Evolutionary conservation across 2,888 invertebrate genomes (phyloP).

Genomic region (Drosophila demipolita): DNA sequence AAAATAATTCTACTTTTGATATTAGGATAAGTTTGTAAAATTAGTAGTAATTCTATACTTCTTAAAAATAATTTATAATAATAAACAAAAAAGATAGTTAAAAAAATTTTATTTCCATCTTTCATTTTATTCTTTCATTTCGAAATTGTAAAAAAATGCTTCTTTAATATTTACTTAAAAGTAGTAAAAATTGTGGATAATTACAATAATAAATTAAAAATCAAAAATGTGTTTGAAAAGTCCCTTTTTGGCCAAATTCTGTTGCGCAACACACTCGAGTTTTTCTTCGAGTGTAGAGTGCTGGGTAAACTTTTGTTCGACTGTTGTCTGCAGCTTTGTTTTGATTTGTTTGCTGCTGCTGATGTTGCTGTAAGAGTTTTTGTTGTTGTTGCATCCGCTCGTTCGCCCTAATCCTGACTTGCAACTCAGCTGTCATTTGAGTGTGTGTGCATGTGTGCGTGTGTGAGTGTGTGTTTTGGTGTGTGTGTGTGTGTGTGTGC

Average conservation of each 20-base stretch:
- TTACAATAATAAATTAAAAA: no score
- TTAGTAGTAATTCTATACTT: rapidly evolving
- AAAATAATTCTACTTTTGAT: background rate
- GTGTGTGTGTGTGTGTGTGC: slow-evolving; percentile 17
- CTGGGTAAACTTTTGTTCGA: slow-evolving; percentile 32
- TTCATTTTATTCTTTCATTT: rapidly evolving
- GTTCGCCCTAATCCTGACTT: slow-evolving; percentile 62
- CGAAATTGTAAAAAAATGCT: background rate
- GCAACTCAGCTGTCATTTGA: slow-evolving; percentile 43
- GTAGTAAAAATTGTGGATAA: background rate
- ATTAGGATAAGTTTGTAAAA: background rate
- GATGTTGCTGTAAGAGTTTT: slow-evolving; percentile 21
- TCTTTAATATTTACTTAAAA: background rate
- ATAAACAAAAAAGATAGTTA: background rate
- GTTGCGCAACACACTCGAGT: background rate
- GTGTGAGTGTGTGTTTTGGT: slow-evolving; percentile 7
- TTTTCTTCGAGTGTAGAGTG: slow-evolving; percentile 4
- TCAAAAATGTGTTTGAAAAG: background rate
- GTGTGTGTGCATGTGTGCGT: background rate
- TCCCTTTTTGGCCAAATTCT: background rate
- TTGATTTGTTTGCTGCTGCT: slow-evolving; percentile 46
- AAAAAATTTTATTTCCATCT: background rate
- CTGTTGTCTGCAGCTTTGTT: slow-evolving; percentile 58
- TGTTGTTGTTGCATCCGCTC: slow-evolving; percentile 49
- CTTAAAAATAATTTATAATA: background rate